A percentile compares a stretch with the other conserved stretches of the same genome.
phyloP scores from a whole-genome alignment of 1,140 invertebrate genomes.

The Trichoplusia ni region DNA sequence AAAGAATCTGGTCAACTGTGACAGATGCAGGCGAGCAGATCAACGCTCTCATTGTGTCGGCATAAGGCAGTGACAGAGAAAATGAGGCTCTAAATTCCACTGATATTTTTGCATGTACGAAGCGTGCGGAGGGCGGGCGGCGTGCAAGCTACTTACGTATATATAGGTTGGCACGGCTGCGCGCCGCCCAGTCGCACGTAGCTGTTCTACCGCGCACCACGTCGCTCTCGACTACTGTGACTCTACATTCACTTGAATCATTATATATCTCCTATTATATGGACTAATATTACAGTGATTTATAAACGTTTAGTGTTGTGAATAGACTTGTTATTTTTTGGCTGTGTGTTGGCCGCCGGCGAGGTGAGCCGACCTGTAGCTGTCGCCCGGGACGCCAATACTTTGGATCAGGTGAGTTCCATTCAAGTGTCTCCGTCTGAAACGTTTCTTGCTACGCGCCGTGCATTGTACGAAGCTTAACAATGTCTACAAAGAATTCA shows the following conservation, averaged over 20 bases:
- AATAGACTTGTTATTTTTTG: constrained; percentile 34
- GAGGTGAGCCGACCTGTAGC: constrained; percentile 38
- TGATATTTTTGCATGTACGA: constrained; percentile 73
- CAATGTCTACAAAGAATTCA: neutral
- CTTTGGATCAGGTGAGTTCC: constrained; percentile 50
- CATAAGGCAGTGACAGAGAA: constrained; percentile 72
- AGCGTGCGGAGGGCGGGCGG: constrained; percentile 62
- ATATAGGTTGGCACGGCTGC: constrained; percentile 61
- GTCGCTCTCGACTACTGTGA: constrained; percentile 28
- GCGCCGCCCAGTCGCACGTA: constrained; percentile 67
- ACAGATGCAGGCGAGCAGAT: constrained; percentile 64
- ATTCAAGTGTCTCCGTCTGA: constrained; percentile 34
- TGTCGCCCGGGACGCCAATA: constrained; percentile 36
- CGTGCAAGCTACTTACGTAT: constrained; percentile 58
- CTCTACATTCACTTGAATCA: constrained; percentile 4
- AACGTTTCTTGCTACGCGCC: neutral
- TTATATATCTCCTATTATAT: constrained; percentile 20
- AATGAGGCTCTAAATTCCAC: constrained; percentile 76
- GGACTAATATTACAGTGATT: constrained; percentile 39
- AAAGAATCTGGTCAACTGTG: constrained; percentile 70
- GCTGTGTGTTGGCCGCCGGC: constrained; percentile 36
- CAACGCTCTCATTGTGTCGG: constrained; percentile 78
- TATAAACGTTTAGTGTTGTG: constrained; percentile 39
- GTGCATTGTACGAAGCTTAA: neutral
- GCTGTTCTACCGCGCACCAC: constrained; percentile 38